These are phyloP conservation scores for Acanthosepion pharaonis DNA, from an alignment of 2,888 invertebrate species.

Conservation along the genomic window DNA sequence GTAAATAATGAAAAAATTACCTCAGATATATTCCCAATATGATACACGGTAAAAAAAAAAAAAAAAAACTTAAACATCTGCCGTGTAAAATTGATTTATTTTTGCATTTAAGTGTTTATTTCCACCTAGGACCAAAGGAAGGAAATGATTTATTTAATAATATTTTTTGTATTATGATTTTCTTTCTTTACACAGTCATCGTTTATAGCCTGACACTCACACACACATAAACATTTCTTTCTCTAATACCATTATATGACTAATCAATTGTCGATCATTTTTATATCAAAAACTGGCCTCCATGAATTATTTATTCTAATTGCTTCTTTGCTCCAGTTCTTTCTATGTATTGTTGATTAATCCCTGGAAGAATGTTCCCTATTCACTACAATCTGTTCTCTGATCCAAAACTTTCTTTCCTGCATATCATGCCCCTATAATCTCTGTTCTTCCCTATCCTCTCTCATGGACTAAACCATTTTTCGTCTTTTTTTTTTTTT, in stretches of 20 bases:
- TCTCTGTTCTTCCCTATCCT: neutral
- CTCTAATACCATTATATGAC: neutral
- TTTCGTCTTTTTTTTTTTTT: neutral
- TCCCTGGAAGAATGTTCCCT: neutral
- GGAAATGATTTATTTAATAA: too few species aligned
- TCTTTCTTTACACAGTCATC: neutral
- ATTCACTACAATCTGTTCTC: neutral
- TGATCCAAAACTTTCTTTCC: neutral
- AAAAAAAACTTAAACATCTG: too few species aligned
- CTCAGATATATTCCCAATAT: too few species aligned
- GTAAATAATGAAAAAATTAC: too few species aligned
- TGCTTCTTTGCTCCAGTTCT: neutral
- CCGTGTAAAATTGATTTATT: too few species aligned
- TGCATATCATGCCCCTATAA: neutral
- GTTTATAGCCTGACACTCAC: neutral
- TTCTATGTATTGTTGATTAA: neutral
- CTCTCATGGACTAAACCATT: neutral
- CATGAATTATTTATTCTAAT: conserved; percentile 22
- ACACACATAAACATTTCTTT: neutral
- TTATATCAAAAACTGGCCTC: neutral
- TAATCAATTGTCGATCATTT: conserved; percentile 23
- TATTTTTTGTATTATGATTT: too few species aligned
- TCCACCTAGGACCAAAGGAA: too few species aligned
- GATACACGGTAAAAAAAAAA: too few species aligned
- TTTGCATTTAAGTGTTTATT: too few species aligned